A percentile compares a stretch with the other conserved stretches of the same genome.
phyloP scores from a whole-genome alignment of 1,140 invertebrate species.

The Drosophila nigromelanica region DNA sequence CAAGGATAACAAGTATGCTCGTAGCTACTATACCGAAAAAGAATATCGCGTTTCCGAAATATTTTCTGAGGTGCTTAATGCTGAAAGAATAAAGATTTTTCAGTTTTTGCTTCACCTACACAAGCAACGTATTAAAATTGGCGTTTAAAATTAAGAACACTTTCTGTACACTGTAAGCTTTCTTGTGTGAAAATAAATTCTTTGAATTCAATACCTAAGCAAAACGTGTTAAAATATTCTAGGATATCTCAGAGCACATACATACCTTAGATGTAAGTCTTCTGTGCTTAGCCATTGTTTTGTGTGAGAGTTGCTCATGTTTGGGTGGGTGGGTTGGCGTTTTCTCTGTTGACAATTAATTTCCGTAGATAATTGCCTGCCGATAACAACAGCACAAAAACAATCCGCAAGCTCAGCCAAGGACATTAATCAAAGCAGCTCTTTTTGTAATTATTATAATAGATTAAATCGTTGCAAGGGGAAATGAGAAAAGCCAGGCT shows the following conservation, averaged over 20 bases:
- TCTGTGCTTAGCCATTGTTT: not conserved
- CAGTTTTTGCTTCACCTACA: too few species aligned
- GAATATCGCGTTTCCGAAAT: too few species aligned
- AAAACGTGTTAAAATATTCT: too few species aligned
- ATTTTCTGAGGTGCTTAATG: too few species aligned
- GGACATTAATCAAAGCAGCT: constrained; percentile 65
- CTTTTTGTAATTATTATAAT: constrained; percentile 5
- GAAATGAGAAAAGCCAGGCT: constrained; percentile 59
- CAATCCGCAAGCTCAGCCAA: not conserved
- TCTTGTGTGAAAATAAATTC: too few species aligned
- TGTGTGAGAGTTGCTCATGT: too few species aligned
- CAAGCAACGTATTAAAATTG: too few species aligned
- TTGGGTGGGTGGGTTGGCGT: constrained; percentile 24
- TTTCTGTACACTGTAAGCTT: too few species aligned
- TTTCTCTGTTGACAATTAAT: constrained; percentile 60
- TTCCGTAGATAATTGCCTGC: constrained; percentile 72
- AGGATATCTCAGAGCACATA: not conserved
- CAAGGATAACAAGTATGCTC: not conserved
- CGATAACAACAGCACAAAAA: constrained; percentile 59
- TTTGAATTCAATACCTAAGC: too few species aligned
- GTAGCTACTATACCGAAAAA: too few species aligned
- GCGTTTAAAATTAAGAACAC: too few species aligned
- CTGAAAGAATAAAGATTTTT: too few species aligned
- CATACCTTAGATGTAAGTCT: not conserved
- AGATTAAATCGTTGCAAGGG: constrained; percentile 61